A percentile compares a stretch with the other conserved stretches of the same genome.
Evolutionary conservation across 1,140 invertebrate genomes (phyloP).

Genomic region (Caenorhabditis tropicalis): DNA sequence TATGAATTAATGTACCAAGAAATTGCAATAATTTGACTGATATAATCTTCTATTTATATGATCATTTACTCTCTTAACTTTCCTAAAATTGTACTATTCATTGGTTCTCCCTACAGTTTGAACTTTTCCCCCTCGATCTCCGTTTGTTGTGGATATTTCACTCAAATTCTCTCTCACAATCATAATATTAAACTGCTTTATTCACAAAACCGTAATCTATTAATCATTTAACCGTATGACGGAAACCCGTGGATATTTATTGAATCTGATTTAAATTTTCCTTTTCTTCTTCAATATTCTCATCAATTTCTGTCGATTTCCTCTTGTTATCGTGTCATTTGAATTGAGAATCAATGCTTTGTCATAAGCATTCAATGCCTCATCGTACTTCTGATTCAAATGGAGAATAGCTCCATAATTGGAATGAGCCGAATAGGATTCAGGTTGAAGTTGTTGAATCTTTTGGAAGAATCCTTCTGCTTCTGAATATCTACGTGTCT

Average conservation of each 20-base stretch:
- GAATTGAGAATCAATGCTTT: not conserved
- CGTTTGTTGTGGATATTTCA: too few species aligned
- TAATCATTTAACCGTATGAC: too few species aligned
- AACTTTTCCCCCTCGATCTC: too few species aligned
- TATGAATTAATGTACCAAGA: conserved; percentile 46
- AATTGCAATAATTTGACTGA: not conserved
- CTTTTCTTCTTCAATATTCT: not conserved
- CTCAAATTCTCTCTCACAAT: too few species aligned
- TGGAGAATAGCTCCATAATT: conserved; percentile 28
- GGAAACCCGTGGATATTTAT: not conserved
- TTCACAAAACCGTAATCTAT: too few species aligned
- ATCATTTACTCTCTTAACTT: not conserved
- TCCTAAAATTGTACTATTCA: conserved; percentile 7
- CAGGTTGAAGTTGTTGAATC: not conserved
- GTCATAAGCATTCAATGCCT: not conserved
- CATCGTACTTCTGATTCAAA: conserved; percentile 23
- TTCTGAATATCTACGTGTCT: not conserved
- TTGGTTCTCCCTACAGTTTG: too few species aligned
- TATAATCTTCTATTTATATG: not conserved
- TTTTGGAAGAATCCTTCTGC: not conserved
- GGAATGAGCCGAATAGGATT: not conserved
- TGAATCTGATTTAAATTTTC: not conserved
- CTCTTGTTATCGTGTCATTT: not conserved
- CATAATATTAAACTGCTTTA: too few species aligned
- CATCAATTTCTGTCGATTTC: not conserved